phyloP scores from a whole-genome alignment of 2,113 vertebrate genomes.

The Corvus hawaiiensis region DNA sequence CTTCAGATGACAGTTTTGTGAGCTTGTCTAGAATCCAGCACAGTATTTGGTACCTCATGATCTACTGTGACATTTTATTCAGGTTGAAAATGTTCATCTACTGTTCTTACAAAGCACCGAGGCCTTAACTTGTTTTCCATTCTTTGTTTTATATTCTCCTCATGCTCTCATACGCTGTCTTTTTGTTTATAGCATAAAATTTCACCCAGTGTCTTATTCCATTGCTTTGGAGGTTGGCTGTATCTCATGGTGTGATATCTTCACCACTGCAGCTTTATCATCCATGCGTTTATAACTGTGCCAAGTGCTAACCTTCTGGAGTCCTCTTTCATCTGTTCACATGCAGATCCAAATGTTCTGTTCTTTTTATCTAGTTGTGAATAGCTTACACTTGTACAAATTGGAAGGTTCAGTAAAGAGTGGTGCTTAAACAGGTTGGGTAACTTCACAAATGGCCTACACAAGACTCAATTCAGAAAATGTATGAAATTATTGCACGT shows the following conservation, averaged over 20 bases:
- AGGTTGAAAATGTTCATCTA: not conserved
- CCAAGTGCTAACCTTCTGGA: not conserved
- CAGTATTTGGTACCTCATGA: not conserved
- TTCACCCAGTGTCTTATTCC: not conserved
- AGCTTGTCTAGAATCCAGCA: not conserved
- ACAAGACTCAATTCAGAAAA: not conserved
- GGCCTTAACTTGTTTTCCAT: not conserved
- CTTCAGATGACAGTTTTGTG: not conserved
- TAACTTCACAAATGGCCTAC: not conserved
- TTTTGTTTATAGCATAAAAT: not conserved
- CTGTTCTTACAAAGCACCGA: not conserved
- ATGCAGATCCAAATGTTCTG: not conserved
- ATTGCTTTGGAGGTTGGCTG: not conserved
- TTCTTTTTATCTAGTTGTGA: not conserved
- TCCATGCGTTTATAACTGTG: not conserved
- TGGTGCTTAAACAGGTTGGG: not conserved
- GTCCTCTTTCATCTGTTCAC: not conserved
- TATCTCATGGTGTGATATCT: not conserved
- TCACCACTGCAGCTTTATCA: not conserved
- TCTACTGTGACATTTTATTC: not conserved
- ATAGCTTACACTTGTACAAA: not conserved
- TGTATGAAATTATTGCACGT: not conserved
- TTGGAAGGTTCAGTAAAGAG: not conserved
- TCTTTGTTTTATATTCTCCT: not conserved
- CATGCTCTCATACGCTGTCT: not conserved